Evolutionary conservation across 2,888 invertebrate species (phyloP).

Genomic region (Cheilosia variabilis): DNA sequence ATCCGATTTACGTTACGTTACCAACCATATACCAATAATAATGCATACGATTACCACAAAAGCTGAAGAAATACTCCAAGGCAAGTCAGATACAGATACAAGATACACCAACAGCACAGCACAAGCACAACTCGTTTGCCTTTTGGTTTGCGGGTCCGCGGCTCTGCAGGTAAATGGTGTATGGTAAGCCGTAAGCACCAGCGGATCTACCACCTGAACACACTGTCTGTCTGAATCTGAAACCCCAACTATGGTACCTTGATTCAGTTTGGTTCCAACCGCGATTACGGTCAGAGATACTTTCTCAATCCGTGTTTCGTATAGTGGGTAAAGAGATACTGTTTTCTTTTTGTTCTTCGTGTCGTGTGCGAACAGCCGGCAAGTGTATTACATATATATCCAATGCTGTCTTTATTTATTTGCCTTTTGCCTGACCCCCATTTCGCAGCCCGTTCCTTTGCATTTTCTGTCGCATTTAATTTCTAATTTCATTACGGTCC

Average conservation of each 20-base stretch:
- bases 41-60: conserved; percentile 56
- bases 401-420: conserved; percentile 39
- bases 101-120: conserved; percentile 35
- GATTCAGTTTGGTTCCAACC: conserved; percentile 73
- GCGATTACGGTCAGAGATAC: conserved; percentile 69
- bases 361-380: conserved; percentile 45
- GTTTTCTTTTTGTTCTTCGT: conserved; percentile 6
- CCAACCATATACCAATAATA: conserved; percentile 7
- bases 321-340: conserved; percentile 6
- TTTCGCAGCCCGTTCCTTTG: conserved; percentile 35
- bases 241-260: conserved; percentile 57
- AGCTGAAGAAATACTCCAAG: conserved; percentile 67
- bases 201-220: conserved; percentile 62
- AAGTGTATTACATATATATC: conserved; percentile 22
- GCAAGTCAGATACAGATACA: conserved; percentile 69
- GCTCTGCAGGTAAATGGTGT: conserved; percentile 60
- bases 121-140: conserved; percentile 53
- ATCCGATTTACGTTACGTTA: conserved; percentile 45
- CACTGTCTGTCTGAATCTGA: conserved; percentile 50
- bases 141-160: conserved; percentile 43
- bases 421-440: conserved; percentile 50
- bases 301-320: conserved; percentile 40
- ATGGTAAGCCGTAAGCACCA: conserved; percentile 29
- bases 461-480: conserved; percentile 6
- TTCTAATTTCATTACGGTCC: conserved; percentile 41